phyloP scores from a whole-genome alignment of 2,888 invertebrate genomes.

The Xylocampa areola region DNA sequence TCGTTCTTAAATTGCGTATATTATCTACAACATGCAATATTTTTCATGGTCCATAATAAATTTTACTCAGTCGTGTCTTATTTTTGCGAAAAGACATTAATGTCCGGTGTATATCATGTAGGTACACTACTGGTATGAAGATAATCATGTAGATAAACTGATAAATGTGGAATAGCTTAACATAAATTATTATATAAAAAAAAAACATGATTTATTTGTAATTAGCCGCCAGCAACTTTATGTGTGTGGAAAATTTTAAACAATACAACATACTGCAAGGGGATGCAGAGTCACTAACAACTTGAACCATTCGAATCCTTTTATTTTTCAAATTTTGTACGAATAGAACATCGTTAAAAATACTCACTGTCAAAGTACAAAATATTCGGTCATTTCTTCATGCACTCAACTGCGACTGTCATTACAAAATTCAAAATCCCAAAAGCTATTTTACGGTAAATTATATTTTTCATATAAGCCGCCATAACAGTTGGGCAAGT shows the following conservation, averaged over 20 bases:
- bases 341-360: no score
- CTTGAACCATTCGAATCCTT: no score
- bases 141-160: conserved; percentile 45
- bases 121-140: conserved; percentile 40
- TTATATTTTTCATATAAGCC: conserved; percentile 6
- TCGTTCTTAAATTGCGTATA: conserved; percentile 67
- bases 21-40: conserved; percentile 77
- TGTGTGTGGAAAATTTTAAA: neutral
- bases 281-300: no score
- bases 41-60: conserved; percentile 77
- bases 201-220: conserved; percentile 10
- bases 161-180: conserved; percentile 43
- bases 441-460: neutral
- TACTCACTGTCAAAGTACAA: no score
- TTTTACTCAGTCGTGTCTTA: conserved; percentile 69
- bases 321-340: no score
- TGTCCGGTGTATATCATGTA: conserved; percentile 46
- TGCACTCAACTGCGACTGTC: no score
- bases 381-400: no score
- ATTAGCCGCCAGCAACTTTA: conserved; percentile 7
- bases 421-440: neutral
- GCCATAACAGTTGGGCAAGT: conserved; percentile 4
- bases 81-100: conserved; percentile 53
- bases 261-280: neutral
- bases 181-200: conserved; percentile 36